Evolutionary conservation across 64 coral and sea anemone genomes (phyloP).

Genomic region (Catalaphyllia jardinei): DNA sequence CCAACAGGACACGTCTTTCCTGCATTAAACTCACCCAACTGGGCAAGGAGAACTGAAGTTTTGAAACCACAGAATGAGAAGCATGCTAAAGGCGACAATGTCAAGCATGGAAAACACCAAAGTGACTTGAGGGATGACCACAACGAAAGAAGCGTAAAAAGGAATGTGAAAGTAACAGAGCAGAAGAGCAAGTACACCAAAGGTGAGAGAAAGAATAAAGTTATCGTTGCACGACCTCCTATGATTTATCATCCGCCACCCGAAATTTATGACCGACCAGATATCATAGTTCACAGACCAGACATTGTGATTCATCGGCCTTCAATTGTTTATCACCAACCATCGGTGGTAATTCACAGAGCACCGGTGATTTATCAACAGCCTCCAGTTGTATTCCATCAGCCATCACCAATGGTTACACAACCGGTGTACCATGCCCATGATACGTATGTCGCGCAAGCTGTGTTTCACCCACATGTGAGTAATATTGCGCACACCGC

Average conservation of each 20-base stretch:
- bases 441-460: conserved; percentile 85
- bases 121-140: background rate
- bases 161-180: background rate
- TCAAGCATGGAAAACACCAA: background rate
- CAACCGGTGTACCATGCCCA: conserved; percentile 83
- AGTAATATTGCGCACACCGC: conserved; percentile 63
- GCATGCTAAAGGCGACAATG: background rate
- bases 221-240: conserved; percentile 85
- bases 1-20: conserved; percentile 22
- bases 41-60: conserved; percentile 23
- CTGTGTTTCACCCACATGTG: conserved; percentile 55
- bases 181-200: conserved; percentile 55
- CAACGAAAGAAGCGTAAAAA: no score
- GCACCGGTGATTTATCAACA: conserved; percentile 92
- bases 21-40: background rate
- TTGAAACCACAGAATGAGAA: conserved; percentile 9
- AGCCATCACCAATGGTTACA: conserved; percentile 84
- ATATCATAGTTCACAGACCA: conserved; percentile 88
- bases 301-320: conserved; percentile 89
- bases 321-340: conserved; percentile 90
- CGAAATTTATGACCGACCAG: conserved; percentile 94
- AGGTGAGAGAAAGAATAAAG: conserved; percentile 85
- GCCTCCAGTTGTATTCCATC: conserved; percentile 92
- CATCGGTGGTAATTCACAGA: conserved; percentile 91
- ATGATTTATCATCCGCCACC: conserved; percentile 97